phyloP scores from a whole-genome alignment of 2,797 vertebrate genomes.

The Selene dorsalis region DNA sequence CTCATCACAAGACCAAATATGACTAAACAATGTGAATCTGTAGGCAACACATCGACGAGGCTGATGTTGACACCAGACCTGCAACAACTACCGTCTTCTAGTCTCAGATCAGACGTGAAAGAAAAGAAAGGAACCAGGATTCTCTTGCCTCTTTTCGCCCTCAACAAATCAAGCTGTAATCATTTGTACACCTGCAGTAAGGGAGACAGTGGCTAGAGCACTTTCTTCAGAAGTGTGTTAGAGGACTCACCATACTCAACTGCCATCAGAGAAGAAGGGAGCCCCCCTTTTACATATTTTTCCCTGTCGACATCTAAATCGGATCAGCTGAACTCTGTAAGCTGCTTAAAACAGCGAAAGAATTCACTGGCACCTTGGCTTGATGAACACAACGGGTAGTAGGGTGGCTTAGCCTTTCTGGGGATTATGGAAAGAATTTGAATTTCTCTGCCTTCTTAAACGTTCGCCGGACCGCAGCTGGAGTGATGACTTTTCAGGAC shows the following conservation, averaged over 20 bases:
- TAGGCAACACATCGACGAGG: not conserved
- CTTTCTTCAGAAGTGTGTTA: conserved; percentile 5
- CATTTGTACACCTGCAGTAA: not conserved
- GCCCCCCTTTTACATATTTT: conserved; percentile 61
- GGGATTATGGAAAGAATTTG: conserved; percentile 79
- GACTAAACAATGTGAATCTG: not conserved
- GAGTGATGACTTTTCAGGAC: conserved; percentile 55
- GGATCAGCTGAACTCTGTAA: conserved; percentile 79
- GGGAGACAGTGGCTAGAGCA: not conserved
- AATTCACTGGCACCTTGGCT: conserved; percentile 81
- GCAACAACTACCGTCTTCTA: not conserved
- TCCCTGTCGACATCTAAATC: conserved; percentile 69
- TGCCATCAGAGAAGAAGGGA: conserved; percentile 6
- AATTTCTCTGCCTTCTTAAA: conserved; percentile 75
- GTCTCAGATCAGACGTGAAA: not conserved
- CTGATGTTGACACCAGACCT: not conserved
- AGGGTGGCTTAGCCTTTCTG: conserved; percentile 64
- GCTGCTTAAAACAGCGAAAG: conserved; percentile 81
- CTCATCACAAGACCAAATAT: not conserved
- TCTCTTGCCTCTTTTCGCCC: not conserved
- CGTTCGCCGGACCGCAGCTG: conserved; percentile 39
- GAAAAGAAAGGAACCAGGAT: not conserved
- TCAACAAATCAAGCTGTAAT: not conserved
- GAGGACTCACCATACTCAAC: not conserved
- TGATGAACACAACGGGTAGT: conserved; percentile 62